Evolutionary conservation across 2,113 vertebrate species (phyloP).

Genomic region (Rhinichthys klamathensis): DNA sequence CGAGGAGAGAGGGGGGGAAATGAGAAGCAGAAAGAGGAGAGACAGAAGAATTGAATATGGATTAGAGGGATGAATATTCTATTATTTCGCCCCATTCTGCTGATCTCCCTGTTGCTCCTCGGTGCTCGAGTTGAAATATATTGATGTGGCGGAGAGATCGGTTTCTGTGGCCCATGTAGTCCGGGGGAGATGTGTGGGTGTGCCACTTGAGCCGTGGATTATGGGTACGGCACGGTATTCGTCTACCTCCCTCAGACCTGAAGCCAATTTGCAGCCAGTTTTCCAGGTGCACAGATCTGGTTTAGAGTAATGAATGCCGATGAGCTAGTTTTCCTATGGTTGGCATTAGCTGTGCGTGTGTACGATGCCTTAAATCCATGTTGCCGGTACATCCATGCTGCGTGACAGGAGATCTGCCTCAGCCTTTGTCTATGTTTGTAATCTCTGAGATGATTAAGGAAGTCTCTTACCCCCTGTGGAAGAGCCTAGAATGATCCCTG

Average conservation of each 20-base stretch:
- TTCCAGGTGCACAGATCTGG: constrained; percentile 72
- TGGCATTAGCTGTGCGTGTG: constrained; percentile 45
- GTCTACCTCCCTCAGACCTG: constrained; percentile 76
- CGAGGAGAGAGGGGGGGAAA: constrained; percentile 33
- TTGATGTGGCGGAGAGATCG: constrained; percentile 80
- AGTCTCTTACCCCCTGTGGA: constrained; percentile 74
- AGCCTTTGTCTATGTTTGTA: constrained; percentile 68
- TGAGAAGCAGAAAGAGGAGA: constrained; percentile 62
- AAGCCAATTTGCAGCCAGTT: constrained; percentile 86
- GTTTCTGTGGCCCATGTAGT: constrained; percentile 75
- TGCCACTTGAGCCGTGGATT: constrained; percentile 90
- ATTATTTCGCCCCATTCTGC: constrained; percentile 93
- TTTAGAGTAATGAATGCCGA: constrained; percentile 55
- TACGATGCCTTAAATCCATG: constrained; percentile 48
- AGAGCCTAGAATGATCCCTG: constrained; percentile 37
- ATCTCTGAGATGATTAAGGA: constrained; percentile 89
- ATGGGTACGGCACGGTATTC: constrained; percentile 77
- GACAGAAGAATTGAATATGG: constrained; percentile 93
- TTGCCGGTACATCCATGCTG: neutral
- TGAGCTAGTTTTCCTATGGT: constrained; percentile 41
- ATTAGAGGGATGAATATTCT: constrained; percentile 98
- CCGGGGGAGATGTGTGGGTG: constrained; percentile 79
- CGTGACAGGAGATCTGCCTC: constrained; percentile 62
- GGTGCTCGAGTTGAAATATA: constrained; percentile 82
- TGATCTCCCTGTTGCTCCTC: constrained; percentile 92